Evolutionary conservation across 2,888 invertebrate genomes (phyloP), one percentile per base, ranked within the genome.

Genomic region (Chirona hameri): DNA sequence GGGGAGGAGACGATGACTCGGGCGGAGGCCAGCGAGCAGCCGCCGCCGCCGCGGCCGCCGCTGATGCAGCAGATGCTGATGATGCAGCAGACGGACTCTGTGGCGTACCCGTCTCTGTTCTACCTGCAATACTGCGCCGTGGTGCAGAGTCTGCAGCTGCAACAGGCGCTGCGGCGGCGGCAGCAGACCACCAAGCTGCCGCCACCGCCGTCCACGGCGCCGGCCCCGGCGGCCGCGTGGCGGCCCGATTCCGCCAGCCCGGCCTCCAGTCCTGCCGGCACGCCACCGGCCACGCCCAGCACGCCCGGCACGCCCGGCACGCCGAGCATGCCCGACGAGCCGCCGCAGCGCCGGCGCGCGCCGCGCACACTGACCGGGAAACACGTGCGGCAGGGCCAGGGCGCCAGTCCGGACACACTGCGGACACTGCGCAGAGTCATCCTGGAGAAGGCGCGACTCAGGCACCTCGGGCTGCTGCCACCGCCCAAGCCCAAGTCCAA

Each of bases 301-400:
- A 29, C 72, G 14, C 72, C 72, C 31, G 27, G 18, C 48, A 76
- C 76, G 76, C 39, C 39, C 76, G 10, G 24, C 24, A 79, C 79
- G 39, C 46, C 39, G 10, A 24, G n/a, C 46, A 29, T 18, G 27
- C 15, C 48, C 29, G 76, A 39, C 18, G 76, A 39, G 24, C 39
- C 76, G 76, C 76, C 31, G 46, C 46, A 4, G 76, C 76, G 76
- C 10, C 87, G 87, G 83, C 86, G 88, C 57, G 87, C 88, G n/a
- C 87, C 87, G n/a, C 84, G 89, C 60, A 88, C 88, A n/a, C 86
- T 89, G 84, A 89, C 88, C 7, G 88, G 88, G 0, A 87, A 88
- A 83, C 88, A 89, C 85, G 89, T 89, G 27, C 86, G 88, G 31
- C 87, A 88, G 31, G 89, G 89, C 27, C 89, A 88, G 9, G 89